These are phyloP conservation scores for Meriones unguiculatus DNA, from an alignment of 2,113 vertebrate species.

Conservation along the genomic window DNA sequence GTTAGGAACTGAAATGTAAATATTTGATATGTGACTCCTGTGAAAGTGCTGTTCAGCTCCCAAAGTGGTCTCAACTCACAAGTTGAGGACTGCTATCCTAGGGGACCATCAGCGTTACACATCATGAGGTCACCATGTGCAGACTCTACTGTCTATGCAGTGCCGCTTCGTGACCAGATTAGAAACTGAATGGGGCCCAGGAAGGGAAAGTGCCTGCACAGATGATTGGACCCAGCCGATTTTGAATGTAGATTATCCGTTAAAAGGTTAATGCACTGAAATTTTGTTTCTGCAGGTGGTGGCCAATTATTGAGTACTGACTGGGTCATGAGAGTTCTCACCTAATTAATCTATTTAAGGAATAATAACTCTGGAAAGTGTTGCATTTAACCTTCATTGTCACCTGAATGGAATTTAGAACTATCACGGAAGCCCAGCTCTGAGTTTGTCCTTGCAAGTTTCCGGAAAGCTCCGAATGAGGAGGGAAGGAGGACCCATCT, in stretches of 20 bases:
- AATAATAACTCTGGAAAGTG: background rate
- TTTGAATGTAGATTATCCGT: background rate
- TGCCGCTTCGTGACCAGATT: background rate
- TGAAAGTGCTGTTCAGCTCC: background rate
- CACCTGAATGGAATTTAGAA: background rate
- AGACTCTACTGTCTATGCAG: background rate
- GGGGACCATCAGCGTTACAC: background rate
- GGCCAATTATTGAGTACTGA: background rate
- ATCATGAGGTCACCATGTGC: background rate
- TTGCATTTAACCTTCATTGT: background rate
- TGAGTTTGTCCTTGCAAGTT: background rate
- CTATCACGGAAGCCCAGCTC: background rate
- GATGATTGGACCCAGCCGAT: background rate
- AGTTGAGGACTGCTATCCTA: background rate
- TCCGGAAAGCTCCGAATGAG: background rate
- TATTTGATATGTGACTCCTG: background rate
- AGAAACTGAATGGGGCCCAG: background rate
- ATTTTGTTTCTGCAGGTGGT: background rate
- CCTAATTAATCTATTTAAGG: background rate
- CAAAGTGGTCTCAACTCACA: background rate
- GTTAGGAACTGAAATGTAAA: background rate
- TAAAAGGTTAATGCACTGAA: background rate
- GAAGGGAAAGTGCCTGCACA: background rate
- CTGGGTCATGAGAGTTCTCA: background rate
- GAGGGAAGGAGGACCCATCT: background rate